These are phyloP conservation scores for Sinocyclocheilus grahami DNA, from an alignment of 2,113 vertebrate species.

Conservation along the genomic window DNA sequence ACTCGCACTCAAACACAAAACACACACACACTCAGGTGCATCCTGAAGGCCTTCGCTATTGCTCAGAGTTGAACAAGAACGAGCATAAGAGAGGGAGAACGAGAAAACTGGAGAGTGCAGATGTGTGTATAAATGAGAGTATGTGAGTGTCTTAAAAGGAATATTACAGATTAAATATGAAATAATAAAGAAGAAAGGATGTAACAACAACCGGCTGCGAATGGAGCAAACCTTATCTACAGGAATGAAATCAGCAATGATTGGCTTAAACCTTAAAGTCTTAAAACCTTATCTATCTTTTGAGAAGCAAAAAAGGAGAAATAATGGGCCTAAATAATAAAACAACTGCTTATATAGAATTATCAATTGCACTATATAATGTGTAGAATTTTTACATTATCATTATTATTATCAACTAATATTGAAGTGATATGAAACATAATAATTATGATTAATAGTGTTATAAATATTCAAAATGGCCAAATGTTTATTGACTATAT, in stretches of 20 bases:
- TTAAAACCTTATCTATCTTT: neutral
- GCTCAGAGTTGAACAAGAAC: neutral
- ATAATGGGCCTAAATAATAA: neutral
- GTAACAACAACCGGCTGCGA: neutral
- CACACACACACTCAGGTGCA: neutral
- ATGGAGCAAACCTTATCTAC: neutral
- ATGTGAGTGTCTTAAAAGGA: neutral
- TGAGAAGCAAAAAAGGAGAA: neutral
- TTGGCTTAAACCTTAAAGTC: neutral
- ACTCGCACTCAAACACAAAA: neutral
- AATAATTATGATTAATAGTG: too few species aligned
- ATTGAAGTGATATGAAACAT: too few species aligned
- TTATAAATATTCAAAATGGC: too few species aligned
- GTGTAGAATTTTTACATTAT: too few species aligned
- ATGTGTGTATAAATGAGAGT: slow-evolving; percentile 14
- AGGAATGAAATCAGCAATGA: neutral
- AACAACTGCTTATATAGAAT: neutral
- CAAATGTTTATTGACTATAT: too few species aligned
- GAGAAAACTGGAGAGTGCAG: neutral
- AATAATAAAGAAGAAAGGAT: neutral
- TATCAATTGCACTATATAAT: neutral
- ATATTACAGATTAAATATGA: neutral
- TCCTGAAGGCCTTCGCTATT: slow-evolving; percentile 13
- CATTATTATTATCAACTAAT: too few species aligned
- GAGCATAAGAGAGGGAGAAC: neutral